A percentile compares a stretch with the other conserved stretches of the same genome.
Conservation (phyloP, 2,888 invertebrate species). For the Amblyteles armatorius region DNA sequence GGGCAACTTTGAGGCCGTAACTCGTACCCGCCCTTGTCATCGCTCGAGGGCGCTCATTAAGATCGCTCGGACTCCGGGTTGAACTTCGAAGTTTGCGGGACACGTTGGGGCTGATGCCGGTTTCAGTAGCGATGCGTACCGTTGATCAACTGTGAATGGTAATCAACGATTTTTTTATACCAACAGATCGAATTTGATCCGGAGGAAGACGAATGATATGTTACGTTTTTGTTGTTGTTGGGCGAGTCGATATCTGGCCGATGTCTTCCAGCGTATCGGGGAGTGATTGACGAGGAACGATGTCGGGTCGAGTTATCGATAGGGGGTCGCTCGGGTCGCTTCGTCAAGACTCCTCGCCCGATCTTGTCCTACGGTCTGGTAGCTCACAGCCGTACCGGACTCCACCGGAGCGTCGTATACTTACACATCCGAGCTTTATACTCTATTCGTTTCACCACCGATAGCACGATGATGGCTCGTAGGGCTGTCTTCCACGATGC, state of each 20-base stretch:
- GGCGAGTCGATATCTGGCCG: not conserved
- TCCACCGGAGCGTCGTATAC: not conserved
- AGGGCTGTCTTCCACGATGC: conserved; percentile 13
- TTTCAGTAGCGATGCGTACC: not conserved
- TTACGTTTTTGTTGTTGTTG: conserved; percentile 15
- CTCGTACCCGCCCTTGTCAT: not conserved
- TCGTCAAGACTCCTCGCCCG: conserved; percentile 11
- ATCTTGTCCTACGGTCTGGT: conserved; percentile 16
- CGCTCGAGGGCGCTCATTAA: not conserved
- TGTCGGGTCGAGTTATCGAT: conserved; percentile 74
- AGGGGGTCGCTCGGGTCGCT: conserved; percentile 70
- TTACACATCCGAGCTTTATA: not conserved
- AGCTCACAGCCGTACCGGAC: not conserved
- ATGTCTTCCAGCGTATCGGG: conserved; percentile 34
- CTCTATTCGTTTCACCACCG: conserved; percentile 29
- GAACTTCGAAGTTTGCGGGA: not conserved
- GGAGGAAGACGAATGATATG: conserved; percentile 12
- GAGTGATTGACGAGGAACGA: conserved; percentile 72
- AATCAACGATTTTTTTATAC: not conserved
- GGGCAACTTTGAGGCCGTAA: not conserved
- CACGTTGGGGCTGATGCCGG: not conserved
- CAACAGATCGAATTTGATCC: conserved; percentile 4
- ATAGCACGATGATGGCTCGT: conserved; percentile 5
- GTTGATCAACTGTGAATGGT: not conserved
- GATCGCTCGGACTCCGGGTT: not conserved